These are phyloP conservation scores for Chloroclystis v-ata DNA, from an alignment of 2,888 invertebrate species.

Conservation along the genomic window DNA sequence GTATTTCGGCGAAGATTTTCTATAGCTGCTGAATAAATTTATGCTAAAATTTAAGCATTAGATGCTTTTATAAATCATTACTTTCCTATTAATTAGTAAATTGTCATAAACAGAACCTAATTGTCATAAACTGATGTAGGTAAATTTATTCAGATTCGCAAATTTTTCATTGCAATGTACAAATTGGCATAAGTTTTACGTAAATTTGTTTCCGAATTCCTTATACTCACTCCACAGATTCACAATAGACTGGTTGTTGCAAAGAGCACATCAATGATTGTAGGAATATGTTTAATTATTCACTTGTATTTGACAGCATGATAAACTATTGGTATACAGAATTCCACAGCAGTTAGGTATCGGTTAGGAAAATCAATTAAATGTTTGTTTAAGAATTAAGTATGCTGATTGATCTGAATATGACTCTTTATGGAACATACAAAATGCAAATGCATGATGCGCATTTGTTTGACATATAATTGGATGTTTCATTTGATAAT, in stretches of 20 bases:
- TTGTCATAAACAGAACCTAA: constrained; percentile 3
- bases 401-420: too few relatives aligned
- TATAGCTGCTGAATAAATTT: constrained; percentile 16
- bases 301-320: constrained; percentile 46
- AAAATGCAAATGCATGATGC: too few relatives aligned
- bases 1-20: constrained; percentile 14
- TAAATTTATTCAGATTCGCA: constrained; percentile 1
- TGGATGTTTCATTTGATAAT: too few relatives aligned
- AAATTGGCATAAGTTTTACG: constrained; percentile 13
- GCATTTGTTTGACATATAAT: too few relatives aligned
- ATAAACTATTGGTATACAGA: constrained; percentile 46
- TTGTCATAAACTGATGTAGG: too few relatives aligned
- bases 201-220: constrained; percentile 10
- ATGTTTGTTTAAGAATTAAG: too few relatives aligned
- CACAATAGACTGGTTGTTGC: constrained; percentile 16
- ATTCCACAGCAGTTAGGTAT: neutral
- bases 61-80: constrained; percentile 17
- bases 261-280: constrained; percentile 32
- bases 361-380: too few relatives aligned
- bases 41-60: constrained; percentile 7
- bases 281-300: constrained; percentile 26
- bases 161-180: constrained; percentile 17
- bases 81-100: constrained; percentile 9
- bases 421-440: too few relatives aligned
- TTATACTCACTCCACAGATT: constrained; percentile 13